Evolutionary conservation across 2,888 invertebrate genomes (phyloP), one percentile per base, ranked within the genome.

Genomic region (Stenurella melanura): DNA sequence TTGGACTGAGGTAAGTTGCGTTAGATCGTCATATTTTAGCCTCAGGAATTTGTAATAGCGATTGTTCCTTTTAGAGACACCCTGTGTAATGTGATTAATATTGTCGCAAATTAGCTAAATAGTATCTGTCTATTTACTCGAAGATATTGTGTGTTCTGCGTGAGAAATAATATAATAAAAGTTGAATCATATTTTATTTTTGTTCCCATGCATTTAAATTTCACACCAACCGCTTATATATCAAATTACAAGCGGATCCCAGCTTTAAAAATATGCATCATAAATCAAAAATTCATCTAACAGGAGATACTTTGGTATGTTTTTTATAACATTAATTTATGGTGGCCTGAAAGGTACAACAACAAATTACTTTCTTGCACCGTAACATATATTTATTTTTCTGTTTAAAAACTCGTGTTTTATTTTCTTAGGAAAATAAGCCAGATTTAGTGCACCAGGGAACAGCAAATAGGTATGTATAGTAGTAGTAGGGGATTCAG

Each of bases 211-310:
- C n/a, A 50, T 50, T 50, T 50, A 50, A 50, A 50, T 50, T 50
- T 50, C 50, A 50, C 50, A 50, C 50, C 50, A n/a, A 50, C 50
- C 15, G 50, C 12, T 50, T 50, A n/a, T 50, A 34, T 34, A 34
- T 50, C n/a, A 50, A 15, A 50, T 50, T 50, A 50, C 50, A 6
- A 3, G 50, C 6, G 50, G 12, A 50, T 50, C 50, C 50, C n/a
- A n/a, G 15, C 6, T 50, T n/a, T 50, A 50, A 50, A 50, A 50
- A 50, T 50, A 50, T 50, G 50, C 50, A 50, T 50, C 15, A 50
- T 50, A 50, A 50, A 50, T 50, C 50, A 50, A 50, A n/a, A 50
- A 50, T 50, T 50, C 50, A 50, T 50, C 50, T 50, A 50, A 50
- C n/a, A 50, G n/a, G n/a, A n/a, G 50, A 50, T 50, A 50, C n/a